Base-by-base conservation (phyloP, 2,888 invertebrate species). In the Cryptocheilus praepositus region DNA sequence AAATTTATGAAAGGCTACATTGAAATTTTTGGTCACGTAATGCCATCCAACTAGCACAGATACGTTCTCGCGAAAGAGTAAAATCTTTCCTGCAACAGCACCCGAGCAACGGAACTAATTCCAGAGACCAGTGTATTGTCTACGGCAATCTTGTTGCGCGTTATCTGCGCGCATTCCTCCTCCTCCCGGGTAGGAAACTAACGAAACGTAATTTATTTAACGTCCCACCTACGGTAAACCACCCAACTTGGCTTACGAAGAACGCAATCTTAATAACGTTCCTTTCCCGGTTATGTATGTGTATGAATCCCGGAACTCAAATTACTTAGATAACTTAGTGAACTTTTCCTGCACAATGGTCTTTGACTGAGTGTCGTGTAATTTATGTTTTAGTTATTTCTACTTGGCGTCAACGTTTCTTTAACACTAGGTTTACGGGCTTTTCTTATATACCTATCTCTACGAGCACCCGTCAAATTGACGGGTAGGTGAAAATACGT, bases 1-100 rank as follows among this genome's bases (percentile, higher is more conserved):
- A 52, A 74, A 78, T 78, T 75, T 75, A 71, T 71, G 69, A 67
- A 63, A 16, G 43, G 44, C 46, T 5, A 49, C 54, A 68, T 79
- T 69, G 66, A 53, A 73, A 73, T 77, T 79, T 77, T 73, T 61
- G 60, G 73, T 79, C 80, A 79, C 79, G 80, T 75, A 79, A 68
- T 60, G 64, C 63, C 67, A 67, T 66, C 67, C 67, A 44, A 16
- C 36, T 36, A 21, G 61, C 64, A 49, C 52, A 61, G 64, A 67
- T 71, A 64, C 63, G 67, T 58, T 72, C 61, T 60, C 64, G 64
- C 54, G 52, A 65, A 61, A 64, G 68, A 64, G 67, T 71, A 79
- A 79, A 76, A 76, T 70, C 73, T 73, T 60, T 51, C 28, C 44
- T 16, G 53, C 8, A 36, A 43, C 59, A 66, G 72, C 65, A 11